A percentile compares a stretch with the other conserved stretches of the same genome.
phyloP scores from a whole-genome alignment of 2,113 vertebrate species.

The Thamnaconus septentrionalis region DNA sequence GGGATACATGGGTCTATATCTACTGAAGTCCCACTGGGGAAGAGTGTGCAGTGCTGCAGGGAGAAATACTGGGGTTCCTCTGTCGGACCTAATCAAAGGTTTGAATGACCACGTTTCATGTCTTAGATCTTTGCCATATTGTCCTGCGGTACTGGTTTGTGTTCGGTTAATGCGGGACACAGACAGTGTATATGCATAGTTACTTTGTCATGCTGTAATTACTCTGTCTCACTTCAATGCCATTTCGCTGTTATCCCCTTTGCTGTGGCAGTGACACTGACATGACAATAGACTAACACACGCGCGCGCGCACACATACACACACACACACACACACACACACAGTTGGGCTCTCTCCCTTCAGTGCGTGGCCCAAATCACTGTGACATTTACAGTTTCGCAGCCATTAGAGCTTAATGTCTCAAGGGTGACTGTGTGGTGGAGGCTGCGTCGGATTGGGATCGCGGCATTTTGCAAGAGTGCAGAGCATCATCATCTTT shows the following conservation, averaged over 20 bases:
- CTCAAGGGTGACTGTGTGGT: slow-evolving; percentile 38
- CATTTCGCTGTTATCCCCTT: slow-evolving; percentile 59
- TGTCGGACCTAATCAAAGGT: no score
- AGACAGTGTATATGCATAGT: slow-evolving; percentile 11
- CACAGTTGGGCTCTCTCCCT: slow-evolving; percentile 9
- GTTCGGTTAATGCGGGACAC: not conserved
- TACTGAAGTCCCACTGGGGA: no score
- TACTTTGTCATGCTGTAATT: slow-evolving; percentile 60
- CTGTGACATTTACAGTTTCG: slow-evolving; percentile 76
- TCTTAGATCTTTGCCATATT: no score
- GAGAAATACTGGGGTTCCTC: no score
- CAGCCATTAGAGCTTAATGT: slow-evolving; percentile 67
- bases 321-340: slow-evolving; percentile 18
- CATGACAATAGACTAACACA: slow-evolving; percentile 40
- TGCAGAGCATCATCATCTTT: slow-evolving; percentile 9
- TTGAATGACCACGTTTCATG: no score
- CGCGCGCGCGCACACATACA: slow-evolving; percentile 13
- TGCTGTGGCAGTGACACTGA: slow-evolving; percentile 36
- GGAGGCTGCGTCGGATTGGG: slow-evolving; percentile 42
- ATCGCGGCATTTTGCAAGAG: slow-evolving; percentile 38
- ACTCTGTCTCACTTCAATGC: slow-evolving; percentile 54
- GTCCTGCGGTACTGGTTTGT: not conserved
- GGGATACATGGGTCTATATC: no score
- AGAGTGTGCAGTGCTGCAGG: no score
- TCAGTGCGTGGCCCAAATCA: slow-evolving; percentile 55